Evolutionary conservation across 2,797 vertebrate genomes (phyloP), one percentile per base, ranked within the genome.

Genomic region (Rhinoraja longicauda): DNA sequence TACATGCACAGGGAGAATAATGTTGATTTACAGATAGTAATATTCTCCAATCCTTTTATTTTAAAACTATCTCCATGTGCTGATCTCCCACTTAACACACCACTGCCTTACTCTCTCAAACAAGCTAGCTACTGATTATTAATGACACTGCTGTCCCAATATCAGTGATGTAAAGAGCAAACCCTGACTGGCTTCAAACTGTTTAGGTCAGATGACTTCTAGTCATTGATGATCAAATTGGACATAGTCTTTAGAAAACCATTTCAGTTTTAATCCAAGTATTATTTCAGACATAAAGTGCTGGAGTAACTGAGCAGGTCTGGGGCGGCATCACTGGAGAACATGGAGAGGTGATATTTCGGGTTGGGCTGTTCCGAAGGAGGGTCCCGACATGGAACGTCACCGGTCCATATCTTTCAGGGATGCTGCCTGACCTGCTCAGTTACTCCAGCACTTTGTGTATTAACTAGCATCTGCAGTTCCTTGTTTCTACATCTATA

Each of bases 91-190:
- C 2, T 73, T 91, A 39, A 75, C 70, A 73, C 26, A 72, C 36
- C 70, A 17, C 36, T 88, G 59, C 0, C 70, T 92, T 75, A 17
- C 90, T 12, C 36, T 75, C 45, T 4, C 36, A 36, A 45, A 72
- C 26, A 75, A 73, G 39, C 70, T 4, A 57, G 53, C 39, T 53
- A 92, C 92, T 75, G 36, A 75, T 73, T 26, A 92, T 45, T 92
- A 92, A 92, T 92, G 90, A 92, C 88, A 70, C 75, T 92, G 70
- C 67, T 92, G 90, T 45, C 36, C 29, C 32, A 39, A 53, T 39
- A 73, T 53, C 32, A 53, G 70, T 53, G 36, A 45, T 91, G 73
- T 67, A 53, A 45, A 67, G 90, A 7, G 13, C 36, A 91, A 84
- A 53, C 24, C 24, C 88, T 91, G 13, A 67, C 24, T 64, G 36